phyloP scores from a whole-genome alignment of 2,113 vertebrate genomes.

The Todiramphus chloris region DNA sequence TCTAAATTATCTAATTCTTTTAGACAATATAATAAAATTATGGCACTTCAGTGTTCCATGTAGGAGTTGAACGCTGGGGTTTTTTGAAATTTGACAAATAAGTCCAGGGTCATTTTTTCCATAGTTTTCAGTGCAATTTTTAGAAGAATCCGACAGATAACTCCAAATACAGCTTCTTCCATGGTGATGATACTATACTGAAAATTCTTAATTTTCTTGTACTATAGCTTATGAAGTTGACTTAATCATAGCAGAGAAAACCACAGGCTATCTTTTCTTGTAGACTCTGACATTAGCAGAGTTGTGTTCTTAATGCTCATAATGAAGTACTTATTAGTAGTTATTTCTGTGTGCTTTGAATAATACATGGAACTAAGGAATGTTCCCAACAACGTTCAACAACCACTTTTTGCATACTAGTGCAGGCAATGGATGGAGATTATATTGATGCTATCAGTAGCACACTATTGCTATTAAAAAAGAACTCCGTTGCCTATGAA shows the following conservation, averaged over 20 bases:
- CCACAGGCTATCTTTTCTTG: not conserved
- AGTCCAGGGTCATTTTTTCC: not conserved
- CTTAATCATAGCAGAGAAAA: not conserved
- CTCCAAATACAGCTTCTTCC: not conserved
- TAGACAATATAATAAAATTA: not conserved
- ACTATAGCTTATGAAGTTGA: not conserved
- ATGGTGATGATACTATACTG: not conserved
- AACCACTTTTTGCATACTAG: not conserved
- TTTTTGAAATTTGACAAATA: not conserved
- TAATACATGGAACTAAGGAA: not conserved
- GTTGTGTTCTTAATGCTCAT: not conserved
- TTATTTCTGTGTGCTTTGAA: not conserved
- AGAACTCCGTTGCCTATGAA: not conserved
- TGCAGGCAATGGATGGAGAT: not conserved
- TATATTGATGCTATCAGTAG: accelerated
- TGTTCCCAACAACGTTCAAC: not conserved
- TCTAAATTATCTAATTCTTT: not conserved
- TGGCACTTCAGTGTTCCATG: accelerated
- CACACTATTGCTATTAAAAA: not conserved
- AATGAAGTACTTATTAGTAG: not conserved
- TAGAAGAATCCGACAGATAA: not conserved
- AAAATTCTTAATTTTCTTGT: not conserved
- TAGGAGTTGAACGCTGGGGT: too few species aligned
- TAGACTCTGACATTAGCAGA: not conserved
- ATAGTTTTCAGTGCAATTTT: not conserved